phyloP scores from a whole-genome alignment of 2,888 invertebrate species.

The Drosophila neutralis region DNA sequence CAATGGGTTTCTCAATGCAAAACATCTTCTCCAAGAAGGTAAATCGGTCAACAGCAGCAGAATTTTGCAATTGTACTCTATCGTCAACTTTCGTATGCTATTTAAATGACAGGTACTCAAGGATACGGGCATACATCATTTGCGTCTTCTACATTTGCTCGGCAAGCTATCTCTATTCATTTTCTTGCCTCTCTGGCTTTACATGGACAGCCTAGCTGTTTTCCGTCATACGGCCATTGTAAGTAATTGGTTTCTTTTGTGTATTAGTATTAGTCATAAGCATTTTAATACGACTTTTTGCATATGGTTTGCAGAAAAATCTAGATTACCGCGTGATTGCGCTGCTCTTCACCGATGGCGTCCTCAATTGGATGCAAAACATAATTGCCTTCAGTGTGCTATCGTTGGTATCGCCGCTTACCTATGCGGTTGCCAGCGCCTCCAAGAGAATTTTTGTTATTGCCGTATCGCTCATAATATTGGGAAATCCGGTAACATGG shows the following conservation, averaged over 20 bases:
- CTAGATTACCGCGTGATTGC: conserved; percentile 87
- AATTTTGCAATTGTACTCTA: background rate
- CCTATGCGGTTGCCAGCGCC: conserved; percentile 97
- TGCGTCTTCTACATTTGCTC: conserved; percentile 92
- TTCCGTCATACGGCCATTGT: conserved; percentile 88
- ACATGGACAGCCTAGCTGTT: conserved; percentile 88
- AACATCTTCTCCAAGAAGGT: conserved; percentile 98
- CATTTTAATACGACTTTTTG: background rate
- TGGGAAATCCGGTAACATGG: conserved; percentile 96
- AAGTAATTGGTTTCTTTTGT: conserved; percentile 74
- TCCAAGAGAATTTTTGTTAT: conserved; percentile 97
- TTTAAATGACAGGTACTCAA: conserved; percentile 88
- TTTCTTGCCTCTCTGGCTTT: conserved; percentile 93
- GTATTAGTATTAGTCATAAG: background rate
- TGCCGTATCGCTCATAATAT: conserved; percentile 92
- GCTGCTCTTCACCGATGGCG: conserved; percentile 91
- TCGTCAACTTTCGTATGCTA: background rate
- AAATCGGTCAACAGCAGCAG: conserved; percentile 19
- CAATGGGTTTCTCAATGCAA: conserved; percentile 96
- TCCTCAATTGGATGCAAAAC: conserved; percentile 97
- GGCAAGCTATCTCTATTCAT: conserved; percentile 91
- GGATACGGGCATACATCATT: conserved; percentile 95
- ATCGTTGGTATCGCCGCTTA: conserved; percentile 95
- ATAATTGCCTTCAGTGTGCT: conserved; percentile 97
- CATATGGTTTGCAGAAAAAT: conserved; percentile 84